Base-by-base conservation (phyloP, 2,113 vertebrate genomes). In the Sorex araneus region DNA sequence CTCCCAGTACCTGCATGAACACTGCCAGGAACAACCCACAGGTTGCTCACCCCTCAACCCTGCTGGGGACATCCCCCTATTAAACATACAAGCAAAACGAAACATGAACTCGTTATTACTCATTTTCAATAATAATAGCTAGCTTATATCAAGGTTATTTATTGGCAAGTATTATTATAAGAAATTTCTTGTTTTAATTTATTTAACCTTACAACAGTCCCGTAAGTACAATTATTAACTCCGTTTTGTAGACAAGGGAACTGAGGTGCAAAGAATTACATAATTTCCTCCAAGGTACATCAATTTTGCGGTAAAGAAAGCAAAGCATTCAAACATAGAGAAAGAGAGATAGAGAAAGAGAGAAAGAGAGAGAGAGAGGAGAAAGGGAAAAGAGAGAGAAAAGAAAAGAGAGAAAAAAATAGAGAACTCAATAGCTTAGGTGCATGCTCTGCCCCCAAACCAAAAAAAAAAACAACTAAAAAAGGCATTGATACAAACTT, bases 101-200 rank as follows among this genome's bases (percentile, higher is more conserved):
- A 50, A 12, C 47, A 50, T 10, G 47, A 50, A 13, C 47, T 50
- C 13, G 9, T 13, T 9, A 50, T 50, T 36, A 45, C 11, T 92
- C 8, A 32, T 36, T 87, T 89, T 87, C 81, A 71, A 45, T 66
- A 50, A 25, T 85, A 80, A 91, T 73, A 11, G 63, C 45, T 73
- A 32, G 45, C 32, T 36, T 7, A 2, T 27, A 50, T 73, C 8
- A 84, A 73, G 10, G 85, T 66, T 50, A 10, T 71, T 50, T 50
- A 19, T 47, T 85, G 27, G 1, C 36, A 47, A 25, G 30, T 8
- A 27, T 78, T 93, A 10, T 82, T 43, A n/a, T 45, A 89, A 89
- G 36, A 36, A 82, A 36, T 54, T 63, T 54, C 34, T 32, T 54
- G 25, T 67, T 89, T 81, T 81, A 84, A 76, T 75, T 71, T 8